A percentile compares a stretch with the other conserved stretches of the same genome.
These are phyloP conservation scores for Sarcophaga variegata DNA, from an alignment of 2,888 invertebrate genomes.

Conservation along the genomic window DNA sequence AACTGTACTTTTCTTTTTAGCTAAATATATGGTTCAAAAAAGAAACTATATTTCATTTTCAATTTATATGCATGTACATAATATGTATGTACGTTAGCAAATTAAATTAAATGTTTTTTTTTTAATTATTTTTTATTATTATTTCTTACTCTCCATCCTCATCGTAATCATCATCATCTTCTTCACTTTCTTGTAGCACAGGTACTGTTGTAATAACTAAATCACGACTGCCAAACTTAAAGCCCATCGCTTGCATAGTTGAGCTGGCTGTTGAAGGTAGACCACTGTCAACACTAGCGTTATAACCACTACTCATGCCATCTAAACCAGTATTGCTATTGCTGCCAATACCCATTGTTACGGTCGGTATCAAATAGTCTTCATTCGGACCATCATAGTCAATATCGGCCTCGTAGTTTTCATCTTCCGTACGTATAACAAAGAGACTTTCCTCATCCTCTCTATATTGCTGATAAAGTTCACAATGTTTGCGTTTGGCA, in stretches of 20 bases:
- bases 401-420: conserved; percentile 66
- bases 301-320: conserved; percentile 69
- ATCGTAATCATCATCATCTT: conserved; percentile 78
- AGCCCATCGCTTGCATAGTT: conserved; percentile 62
- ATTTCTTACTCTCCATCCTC: conserved; percentile 72
- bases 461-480: conserved; percentile 76
- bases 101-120: neutral
- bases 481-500: conserved; percentile 80
- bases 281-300: conserved; percentile 68
- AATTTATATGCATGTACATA: neutral
- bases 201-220: conserved; percentile 78
- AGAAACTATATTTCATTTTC: neutral
- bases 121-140: neutral
- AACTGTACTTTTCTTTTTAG: conserved; percentile 49
- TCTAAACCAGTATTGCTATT: conserved; percentile 65
- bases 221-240: conserved; percentile 77
- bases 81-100: neutral
- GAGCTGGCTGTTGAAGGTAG: conserved; percentile 21
- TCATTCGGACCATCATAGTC: conserved; percentile 62
- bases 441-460: conserved; percentile 78
- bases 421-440: conserved; percentile 79
- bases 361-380: conserved; percentile 61
- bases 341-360: conserved; percentile 61
- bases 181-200: conserved; percentile 77
- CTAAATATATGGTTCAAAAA: conserved; percentile 60